Conservation (phyloP, 2,888 invertebrate genomes). For the Eledona agricola region DNA sequence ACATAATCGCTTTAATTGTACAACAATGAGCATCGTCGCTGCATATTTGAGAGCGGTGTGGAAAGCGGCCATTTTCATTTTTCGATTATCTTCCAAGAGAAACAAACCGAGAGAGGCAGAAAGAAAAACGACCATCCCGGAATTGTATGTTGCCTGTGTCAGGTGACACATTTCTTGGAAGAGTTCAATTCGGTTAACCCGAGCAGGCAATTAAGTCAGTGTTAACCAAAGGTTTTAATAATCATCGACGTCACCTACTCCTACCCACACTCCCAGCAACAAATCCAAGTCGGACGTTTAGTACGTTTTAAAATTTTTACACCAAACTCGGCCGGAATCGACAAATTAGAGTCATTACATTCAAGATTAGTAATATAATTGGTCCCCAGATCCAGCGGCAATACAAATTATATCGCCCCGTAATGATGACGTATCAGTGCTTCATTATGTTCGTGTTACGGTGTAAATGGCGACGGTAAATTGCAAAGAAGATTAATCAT, state of each 20-base stretch:
- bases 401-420: conserved; percentile 26
- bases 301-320: too few species aligned
- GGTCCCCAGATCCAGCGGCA: conserved; percentile 3
- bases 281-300: too few species aligned
- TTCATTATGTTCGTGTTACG: conserved; percentile 45
- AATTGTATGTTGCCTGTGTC: too few species aligned
- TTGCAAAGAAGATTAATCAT: conserved; percentile 48
- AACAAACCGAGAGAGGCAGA: too few species aligned
- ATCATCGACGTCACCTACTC: not conserved
- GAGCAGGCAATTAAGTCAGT: conserved; percentile 4
- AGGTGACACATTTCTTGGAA: conserved; percentile 9
- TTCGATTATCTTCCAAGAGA: too few species aligned
- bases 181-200: conserved; percentile 17
- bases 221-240: not conserved
- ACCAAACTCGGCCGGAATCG: conserved; percentile 7
- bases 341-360: conserved; percentile 6
- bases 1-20: too few species aligned
- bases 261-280: not conserved
- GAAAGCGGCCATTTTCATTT: too few species aligned
- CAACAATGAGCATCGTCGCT: too few species aligned
- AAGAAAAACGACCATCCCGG: too few species aligned
- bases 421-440: conserved; percentile 45
- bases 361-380: conserved; percentile 6
- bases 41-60: too few species aligned
- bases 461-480: conserved; percentile 49